A percentile compares a stretch with the other conserved stretches of the same genome.
Evolutionary conservation across 2,888 invertebrate species (phyloP).

Genomic region (Pyrrhia umbra): DNA sequence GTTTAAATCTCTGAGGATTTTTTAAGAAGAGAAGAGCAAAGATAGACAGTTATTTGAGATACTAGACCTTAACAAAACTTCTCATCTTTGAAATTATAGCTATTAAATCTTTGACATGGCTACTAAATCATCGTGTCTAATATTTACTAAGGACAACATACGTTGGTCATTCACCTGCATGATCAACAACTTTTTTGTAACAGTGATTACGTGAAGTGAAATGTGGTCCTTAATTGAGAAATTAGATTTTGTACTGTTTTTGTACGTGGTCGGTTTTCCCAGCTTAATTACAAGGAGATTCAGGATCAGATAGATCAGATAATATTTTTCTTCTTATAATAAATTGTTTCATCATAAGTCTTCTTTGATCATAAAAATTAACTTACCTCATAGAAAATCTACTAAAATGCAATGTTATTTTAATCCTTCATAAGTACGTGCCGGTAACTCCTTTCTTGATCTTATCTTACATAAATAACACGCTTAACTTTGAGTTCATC

Average conservation of each 20-base stretch:
- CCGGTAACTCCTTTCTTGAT: no score
- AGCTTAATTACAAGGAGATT: neutral
- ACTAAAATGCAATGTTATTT: neutral
- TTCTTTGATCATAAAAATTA: neutral
- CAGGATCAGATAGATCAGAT: no score
- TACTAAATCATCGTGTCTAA: constrained; percentile 25
- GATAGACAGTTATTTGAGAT: no score
- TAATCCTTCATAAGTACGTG: neutral
- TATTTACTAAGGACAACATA: constrained; percentile 29
- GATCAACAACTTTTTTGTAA: constrained; percentile 52
- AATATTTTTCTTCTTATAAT: no score
- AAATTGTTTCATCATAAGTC: neutral
- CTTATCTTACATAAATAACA: neutral
- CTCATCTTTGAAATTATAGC: neutral
- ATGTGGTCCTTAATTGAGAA: constrained; percentile 25
- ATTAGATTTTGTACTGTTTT: constrained; percentile 14
- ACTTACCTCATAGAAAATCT: no score
- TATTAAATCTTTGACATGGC: constrained; percentile 5
- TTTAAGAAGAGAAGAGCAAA: no score
- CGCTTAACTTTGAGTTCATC: constrained; percentile 7
- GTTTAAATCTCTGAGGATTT: no score
- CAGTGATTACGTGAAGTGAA: constrained; percentile 27
- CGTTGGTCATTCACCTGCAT: constrained; percentile 70
- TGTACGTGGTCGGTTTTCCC: neutral
- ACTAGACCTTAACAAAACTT: no score